A percentile compares a stretch with the other conserved stretches of the same genome.
phyloP scores from a whole-genome alignment of 2,113 vertebrate species.

The Meles meles region DNA sequence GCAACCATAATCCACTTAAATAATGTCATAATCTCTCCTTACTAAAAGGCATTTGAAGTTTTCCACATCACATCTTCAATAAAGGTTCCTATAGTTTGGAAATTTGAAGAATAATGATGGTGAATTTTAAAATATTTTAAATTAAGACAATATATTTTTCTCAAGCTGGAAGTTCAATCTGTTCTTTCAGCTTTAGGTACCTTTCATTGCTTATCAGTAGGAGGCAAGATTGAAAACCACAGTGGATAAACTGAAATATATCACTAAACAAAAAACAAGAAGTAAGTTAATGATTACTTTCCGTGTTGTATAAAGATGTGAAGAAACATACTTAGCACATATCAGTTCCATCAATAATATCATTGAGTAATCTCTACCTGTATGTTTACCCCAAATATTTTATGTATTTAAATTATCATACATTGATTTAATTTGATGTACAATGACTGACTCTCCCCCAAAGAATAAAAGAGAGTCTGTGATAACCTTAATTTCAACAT shows the following conservation, averaged over 20 bases:
- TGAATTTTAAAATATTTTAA: background rate
- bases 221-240: background rate
- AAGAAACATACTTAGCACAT: background rate
- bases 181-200: background rate
- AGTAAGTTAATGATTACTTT: background rate
- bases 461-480: background rate
- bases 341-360: background rate
- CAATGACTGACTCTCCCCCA: background rate
- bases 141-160: background rate
- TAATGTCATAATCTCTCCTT: background rate
- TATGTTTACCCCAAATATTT: background rate
- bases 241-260: background rate
- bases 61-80: background rate
- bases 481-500: background rate
- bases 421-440: background rate
- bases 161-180: background rate
- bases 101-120: background rate
- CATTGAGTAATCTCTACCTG: background rate
- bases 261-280: background rate
- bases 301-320: background rate
- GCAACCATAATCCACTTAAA: background rate
- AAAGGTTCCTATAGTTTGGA: background rate
- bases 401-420: background rate
- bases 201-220: background rate
- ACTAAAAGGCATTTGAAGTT: background rate